Percentiles rank a stretch among this genome's conserved stretches.
These are phyloP conservation scores for Mastomys coucha DNA, from an alignment of 2,113 vertebrate genomes.

Conservation along the genomic window DNA sequence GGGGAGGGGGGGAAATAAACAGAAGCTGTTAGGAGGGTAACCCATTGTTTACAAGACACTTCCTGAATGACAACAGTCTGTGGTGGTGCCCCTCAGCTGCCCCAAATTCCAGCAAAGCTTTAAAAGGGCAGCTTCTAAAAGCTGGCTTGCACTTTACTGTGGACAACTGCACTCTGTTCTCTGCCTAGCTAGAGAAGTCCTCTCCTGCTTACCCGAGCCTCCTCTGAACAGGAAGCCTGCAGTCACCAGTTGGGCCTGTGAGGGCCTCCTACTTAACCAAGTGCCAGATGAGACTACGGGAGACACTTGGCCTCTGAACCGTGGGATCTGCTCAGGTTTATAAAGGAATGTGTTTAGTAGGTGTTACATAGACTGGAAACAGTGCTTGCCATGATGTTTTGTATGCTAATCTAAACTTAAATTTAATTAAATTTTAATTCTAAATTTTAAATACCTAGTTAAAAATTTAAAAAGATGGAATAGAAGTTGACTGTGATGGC, in stretches of 20 bases:
- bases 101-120: background rate
- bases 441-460: background rate
- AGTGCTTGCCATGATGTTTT: background rate
- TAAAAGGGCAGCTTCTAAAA: conserved; percentile 11
- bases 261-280: background rate
- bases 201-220: background rate
- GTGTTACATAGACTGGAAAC: background rate
- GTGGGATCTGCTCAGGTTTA: background rate
- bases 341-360: background rate
- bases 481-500: background rate
- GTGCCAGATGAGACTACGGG: background rate
- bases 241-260: background rate
- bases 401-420: background rate
- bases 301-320: background rate
- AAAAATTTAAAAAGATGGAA: background rate
- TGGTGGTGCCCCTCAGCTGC: background rate
- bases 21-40: background rate
- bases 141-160: conserved; percentile 7
- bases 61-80: background rate
- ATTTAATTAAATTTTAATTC: no score
- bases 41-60: background rate
- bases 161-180: background rate
- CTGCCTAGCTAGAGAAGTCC: background rate
- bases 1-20: background rate
- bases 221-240: background rate